phyloP scores from a whole-genome alignment of 2,888 invertebrate species.

The Druceiella hillmani region DNA sequence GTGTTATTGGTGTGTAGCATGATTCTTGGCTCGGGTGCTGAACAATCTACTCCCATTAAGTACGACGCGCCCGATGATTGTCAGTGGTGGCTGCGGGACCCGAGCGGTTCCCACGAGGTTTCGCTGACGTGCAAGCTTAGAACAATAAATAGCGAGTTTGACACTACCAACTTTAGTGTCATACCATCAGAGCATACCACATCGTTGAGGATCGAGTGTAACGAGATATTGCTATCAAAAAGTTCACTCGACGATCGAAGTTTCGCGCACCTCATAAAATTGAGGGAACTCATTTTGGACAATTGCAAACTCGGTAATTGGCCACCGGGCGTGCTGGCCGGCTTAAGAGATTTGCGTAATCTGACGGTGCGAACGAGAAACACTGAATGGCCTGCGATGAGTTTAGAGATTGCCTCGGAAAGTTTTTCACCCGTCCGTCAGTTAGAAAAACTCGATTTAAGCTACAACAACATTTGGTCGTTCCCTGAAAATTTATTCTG shows the following conservation, averaged over 20 bases:
- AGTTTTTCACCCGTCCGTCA: conserved; percentile 73
- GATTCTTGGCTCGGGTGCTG: too few relatives aligned
- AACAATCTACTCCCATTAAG: conserved; percentile 41
- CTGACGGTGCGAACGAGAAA: conserved; percentile 82
- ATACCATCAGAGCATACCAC: conserved; percentile 81
- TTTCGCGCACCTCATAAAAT: conserved; percentile 72
- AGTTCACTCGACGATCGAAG: conserved; percentile 72
- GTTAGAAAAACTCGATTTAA: conserved; percentile 78
- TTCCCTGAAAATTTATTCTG: conserved; percentile 84
- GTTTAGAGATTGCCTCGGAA: conserved; percentile 73
- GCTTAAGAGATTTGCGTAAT: conserved; percentile 75
- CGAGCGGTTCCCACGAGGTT: conserved; percentile 62
- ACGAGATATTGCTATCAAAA: conserved; percentile 72
- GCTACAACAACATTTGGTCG: conserved; percentile 86
- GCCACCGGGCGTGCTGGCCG: conserved; percentile 73
- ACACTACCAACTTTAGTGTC: conserved; percentile 82
- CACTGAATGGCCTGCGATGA: conserved; percentile 78
- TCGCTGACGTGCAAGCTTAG: conserved; percentile 73
- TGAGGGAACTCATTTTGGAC: conserved; percentile 75
- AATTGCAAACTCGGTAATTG: conserved; percentile 83
- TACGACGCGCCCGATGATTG: conserved; percentile 87
- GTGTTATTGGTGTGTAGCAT: too few relatives aligned
- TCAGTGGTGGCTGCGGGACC: conserved; percentile 66
- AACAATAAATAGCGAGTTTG: conserved; percentile 82
- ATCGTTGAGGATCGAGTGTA: conserved; percentile 72